Conservation (phyloP, 2,797 vertebrate species). For the Darevskia mixta region DNA sequence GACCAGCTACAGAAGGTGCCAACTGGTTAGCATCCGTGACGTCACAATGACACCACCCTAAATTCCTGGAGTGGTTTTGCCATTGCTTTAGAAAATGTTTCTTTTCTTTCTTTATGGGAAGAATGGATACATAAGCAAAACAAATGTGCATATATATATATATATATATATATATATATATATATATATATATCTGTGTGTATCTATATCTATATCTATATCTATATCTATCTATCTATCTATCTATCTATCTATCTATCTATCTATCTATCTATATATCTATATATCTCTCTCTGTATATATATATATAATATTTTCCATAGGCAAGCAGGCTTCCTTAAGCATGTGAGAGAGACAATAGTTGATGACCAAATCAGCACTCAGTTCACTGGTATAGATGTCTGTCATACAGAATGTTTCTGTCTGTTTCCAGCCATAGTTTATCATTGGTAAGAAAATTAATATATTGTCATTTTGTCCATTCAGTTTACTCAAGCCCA, state of each 20-base stretch:
- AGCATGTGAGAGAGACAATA: background rate
- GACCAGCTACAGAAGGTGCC: background rate
- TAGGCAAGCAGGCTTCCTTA: background rate
- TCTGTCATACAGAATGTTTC: background rate
- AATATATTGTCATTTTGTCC: conserved; percentile 54
- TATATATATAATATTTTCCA: background rate
- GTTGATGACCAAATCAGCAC: background rate
- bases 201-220: too few species aligned
- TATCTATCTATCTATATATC: too few species aligned
- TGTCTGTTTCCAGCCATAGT: conserved; percentile 58
- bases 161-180: too few species aligned
- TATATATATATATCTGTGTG: too few species aligned
- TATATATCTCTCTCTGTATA: too few species aligned
- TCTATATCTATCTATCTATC: too few species aligned
- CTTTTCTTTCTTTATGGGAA: background rate
- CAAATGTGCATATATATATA: background rate
- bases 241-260: too few species aligned
- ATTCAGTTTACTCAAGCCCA: conserved; percentile 37
- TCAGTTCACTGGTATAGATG: background rate
- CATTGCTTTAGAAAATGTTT: background rate
- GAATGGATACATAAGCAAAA: background rate
- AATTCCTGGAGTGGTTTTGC: background rate
- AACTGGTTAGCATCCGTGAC: background rate
- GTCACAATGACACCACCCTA: background rate
- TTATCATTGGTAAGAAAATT: conserved; percentile 35